These are phyloP conservation scores for Andricus quercusramuli DNA, from an alignment of 2,888 invertebrate species.

Conservation along the genomic window DNA sequence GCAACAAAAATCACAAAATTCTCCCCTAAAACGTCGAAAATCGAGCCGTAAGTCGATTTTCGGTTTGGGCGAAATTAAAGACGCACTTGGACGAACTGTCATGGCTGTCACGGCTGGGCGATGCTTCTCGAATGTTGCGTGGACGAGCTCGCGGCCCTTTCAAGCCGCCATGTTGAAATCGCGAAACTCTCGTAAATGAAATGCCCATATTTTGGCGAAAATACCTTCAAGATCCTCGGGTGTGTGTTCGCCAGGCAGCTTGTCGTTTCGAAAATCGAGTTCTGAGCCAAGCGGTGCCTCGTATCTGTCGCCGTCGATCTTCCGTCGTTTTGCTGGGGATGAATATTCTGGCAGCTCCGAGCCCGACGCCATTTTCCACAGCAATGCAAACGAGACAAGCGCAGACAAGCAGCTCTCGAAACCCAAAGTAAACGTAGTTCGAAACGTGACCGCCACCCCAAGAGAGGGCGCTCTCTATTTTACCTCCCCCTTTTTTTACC, in stretches of 20 bases:
- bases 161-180: slow-evolving; percentile 73
- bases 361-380: slow-evolving; percentile 78
- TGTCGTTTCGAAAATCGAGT: slow-evolving; percentile 66
- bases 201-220: slow-evolving; percentile 67
- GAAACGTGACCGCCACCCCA: slow-evolving; percentile 57
- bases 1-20: neutral
- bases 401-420: too few relatives aligned
- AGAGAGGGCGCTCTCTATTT: slow-evolving; percentile 61
- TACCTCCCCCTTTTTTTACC: slow-evolving; percentile 19
- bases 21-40: neutral
- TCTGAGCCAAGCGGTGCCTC: slow-evolving; percentile 59
- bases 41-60: neutral
- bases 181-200: slow-evolving; percentile 63
- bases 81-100: slow-evolving; percentile 67
- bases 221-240: slow-evolving; percentile 75
- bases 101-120: slow-evolving; percentile 66
- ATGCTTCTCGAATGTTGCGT: slow-evolving; percentile 50
- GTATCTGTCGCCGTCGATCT: slow-evolving; percentile 70
- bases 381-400: slow-evolving; percentile 65
- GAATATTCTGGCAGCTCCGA: slow-evolving; percentile 77
- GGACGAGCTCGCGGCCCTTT: slow-evolving; percentile 47
- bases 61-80: slow-evolving; percentile 53
- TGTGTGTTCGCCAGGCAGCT: slow-evolving; percentile 60
- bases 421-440: slow-evolving; percentile 55
- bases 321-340: slow-evolving; percentile 76